Percentiles rank a stretch among this genome's conserved stretches.
Conservation (phyloP, 2,888 invertebrate species). For the Lithophane semibrunnea region DNA sequence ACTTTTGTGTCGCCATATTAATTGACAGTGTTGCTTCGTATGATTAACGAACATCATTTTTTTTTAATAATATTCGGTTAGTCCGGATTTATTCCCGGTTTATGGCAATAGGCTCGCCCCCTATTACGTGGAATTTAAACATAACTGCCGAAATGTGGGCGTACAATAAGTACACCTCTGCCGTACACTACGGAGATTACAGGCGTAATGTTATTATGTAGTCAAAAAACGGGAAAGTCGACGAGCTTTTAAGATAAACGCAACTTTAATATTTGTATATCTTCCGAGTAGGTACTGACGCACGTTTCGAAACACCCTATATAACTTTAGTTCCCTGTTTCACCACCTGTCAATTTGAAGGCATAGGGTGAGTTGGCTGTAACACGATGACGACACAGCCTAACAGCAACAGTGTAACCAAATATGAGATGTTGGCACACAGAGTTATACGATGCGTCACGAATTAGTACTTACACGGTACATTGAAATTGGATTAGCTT, state of each 20-base stretch:
- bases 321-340: neutral
- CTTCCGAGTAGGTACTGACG: neutral
- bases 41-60: neutral
- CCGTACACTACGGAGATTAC: too few relatives aligned
- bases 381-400: slow-evolving; percentile 27
- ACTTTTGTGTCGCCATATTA: neutral
- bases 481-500: slow-evolving; percentile 47
- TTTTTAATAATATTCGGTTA: too few relatives aligned
- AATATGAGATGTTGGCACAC: slow-evolving; percentile 34
- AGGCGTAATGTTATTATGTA: too few relatives aligned
- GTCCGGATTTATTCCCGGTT: too few relatives aligned
- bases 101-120: too few relatives aligned
- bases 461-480: slow-evolving; percentile 47
- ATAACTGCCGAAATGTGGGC: too few relatives aligned
- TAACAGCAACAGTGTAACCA: slow-evolving; percentile 31
- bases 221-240: neutral
- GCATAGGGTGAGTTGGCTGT: neutral
- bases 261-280: neutral
- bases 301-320: neutral
- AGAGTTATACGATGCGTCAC: slow-evolving; percentile 39
- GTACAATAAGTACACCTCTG: too few relatives aligned
- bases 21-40: neutral
- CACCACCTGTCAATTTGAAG: neutral
- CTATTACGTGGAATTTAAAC: too few relatives aligned
- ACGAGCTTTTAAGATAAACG: neutral